Percentiles rank a stretch among this genome's conserved stretches.
Conservation (phyloP, 2,797 vertebrate genomes). For the Florisuga fusca region DNA sequence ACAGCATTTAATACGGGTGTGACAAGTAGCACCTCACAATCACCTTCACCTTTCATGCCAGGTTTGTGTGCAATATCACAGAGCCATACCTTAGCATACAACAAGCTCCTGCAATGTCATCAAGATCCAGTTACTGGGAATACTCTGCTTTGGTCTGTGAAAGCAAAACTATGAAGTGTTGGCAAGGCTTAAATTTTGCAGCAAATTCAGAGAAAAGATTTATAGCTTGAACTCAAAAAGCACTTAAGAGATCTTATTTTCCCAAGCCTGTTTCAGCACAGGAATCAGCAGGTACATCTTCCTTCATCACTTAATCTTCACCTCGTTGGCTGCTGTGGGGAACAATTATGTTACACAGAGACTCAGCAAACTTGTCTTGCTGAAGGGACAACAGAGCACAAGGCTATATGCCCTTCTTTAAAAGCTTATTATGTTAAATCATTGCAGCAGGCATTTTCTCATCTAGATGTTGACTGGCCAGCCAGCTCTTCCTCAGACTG, state of each 20-base stretch:
- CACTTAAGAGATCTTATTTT: background rate
- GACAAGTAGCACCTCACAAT: background rate
- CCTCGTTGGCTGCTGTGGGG: background rate
- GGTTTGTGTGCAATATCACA: background rate
- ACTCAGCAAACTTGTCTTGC: background rate
- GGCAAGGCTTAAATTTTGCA: background rate
- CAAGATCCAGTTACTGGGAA: background rate
- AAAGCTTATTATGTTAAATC: background rate
- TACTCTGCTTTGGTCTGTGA: background rate
- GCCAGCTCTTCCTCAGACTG: background rate
- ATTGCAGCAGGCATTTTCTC: background rate
- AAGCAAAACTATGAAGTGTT: background rate
- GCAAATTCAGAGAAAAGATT: background rate
- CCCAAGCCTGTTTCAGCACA: background rate
- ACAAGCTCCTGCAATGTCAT: background rate
- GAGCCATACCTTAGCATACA: background rate
- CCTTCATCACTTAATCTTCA: background rate
- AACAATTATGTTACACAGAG: background rate
- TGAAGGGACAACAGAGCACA: background rate
- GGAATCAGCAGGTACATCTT: fast-evolving
- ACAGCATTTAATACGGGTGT: background rate
- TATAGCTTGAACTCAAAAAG: background rate
- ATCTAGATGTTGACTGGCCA: background rate
- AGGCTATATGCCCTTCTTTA: background rate
- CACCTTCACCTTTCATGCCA: background rate